Percentiles rank a stretch among this genome's conserved stretches.
These are phyloP conservation scores for Clavelina lepadiformis DNA, from an alignment of 23 tunicate genomes.

Conservation along the genomic window DNA sequence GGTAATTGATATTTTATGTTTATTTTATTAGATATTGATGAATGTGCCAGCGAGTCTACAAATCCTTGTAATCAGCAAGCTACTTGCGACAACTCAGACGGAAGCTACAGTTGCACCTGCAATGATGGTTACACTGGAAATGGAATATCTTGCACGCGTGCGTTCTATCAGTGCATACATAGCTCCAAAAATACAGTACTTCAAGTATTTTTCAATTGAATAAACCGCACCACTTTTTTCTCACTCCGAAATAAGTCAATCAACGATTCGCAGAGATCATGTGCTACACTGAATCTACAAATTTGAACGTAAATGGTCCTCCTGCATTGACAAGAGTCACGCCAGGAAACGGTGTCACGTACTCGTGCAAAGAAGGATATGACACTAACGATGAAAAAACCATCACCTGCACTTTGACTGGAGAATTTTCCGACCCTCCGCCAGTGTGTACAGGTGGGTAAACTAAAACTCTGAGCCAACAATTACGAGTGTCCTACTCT, in stretches of 20 bases:
- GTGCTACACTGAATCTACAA: not conserved
- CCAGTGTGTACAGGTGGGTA: conserved; percentile 19
- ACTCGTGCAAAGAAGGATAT: not conserved
- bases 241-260: too few species aligned
- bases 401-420: conserved; percentile 8
- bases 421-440: conserved; percentile 7
- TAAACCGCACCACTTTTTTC: not conserved
- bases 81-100: conserved; percentile 46
- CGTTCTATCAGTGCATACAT: not conserved
- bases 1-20: not conserved
- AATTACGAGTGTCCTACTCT: not conserved
- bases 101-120: conserved; percentile 47
- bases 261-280: conserved; percentile 1
- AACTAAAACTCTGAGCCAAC: too few species aligned
- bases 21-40: conserved; percentile 35
- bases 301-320: conserved; percentile 7
- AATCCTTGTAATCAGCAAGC: conserved; percentile 37
- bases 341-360: not conserved
- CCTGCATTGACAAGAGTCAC: not conserved
- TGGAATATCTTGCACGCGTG: conserved; percentile 34
- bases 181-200: not conserved
- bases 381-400: too few species aligned
- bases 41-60: conserved; percentile 22
- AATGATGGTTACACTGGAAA: conserved; percentile 25
- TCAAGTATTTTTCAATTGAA: not conserved